Base-by-base conservation (phyloP, 2,888 invertebrate species). In the Melanostoma scalare region DNA sequence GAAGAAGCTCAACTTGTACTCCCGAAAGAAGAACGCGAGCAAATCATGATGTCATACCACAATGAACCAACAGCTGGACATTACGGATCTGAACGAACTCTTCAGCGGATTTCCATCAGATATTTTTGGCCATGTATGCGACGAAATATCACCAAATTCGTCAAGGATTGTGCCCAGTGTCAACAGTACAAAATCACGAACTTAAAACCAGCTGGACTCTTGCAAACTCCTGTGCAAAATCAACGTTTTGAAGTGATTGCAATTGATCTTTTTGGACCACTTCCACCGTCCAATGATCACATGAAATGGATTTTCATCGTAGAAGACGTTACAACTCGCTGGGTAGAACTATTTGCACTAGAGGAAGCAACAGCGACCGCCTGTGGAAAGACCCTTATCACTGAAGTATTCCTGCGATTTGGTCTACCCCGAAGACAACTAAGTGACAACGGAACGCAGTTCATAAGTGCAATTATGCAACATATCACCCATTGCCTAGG, bases 401-500 rank as follows among this genome's bases (percentile, higher is more conserved):
- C 89, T 30, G 89, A 90, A 73, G 65, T 90, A 0, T 87, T 90
- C 31, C 55, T 90, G 5, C 78, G 89, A 30, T 90, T 87, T 81
- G 90, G 90, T 0, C 30, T 87, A 0, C 89, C 88, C 0, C 50
- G 90, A 0, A 67, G 88, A n/a, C 8, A 90, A 0, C 86, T 89
- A 4, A 88, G 87, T 9, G 89, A 91, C 48, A 90, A 90, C 20
- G 90, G 90, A 0, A 67, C 86, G 0, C 90, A 90, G 46, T 89
- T 90, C 60, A 86, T 90, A 0, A 86, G 87, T 8, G 86, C 84
- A 0, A 82, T 89, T 0, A 89, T 90, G 89, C 90, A 90, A 61
- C 85, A 89, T 50, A 52, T 88, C 0, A 53, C 67, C 1, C 75
- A 69, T 42, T 85, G 73, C 72, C 36, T 85, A 4, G 75, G 67